These are phyloP conservation scores for Cerastis rubricosa DNA, from an alignment of 2,888 invertebrate genomes.

Conservation along the genomic window DNA sequence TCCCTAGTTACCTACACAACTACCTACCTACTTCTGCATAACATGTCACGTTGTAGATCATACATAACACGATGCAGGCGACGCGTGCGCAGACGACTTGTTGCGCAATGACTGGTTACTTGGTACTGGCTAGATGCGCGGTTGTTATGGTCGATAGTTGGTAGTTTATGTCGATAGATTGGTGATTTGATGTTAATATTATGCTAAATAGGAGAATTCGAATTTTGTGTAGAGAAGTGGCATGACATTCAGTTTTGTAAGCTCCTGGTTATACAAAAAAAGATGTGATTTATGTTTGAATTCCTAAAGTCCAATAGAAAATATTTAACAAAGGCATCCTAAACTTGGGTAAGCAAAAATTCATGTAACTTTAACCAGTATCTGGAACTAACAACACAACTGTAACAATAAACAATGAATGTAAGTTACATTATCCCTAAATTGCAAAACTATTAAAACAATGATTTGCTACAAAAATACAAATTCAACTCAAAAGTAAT, in stretches of 20 bases:
- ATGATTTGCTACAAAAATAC: background rate
- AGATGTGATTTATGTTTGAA: background rate
- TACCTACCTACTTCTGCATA: conserved; percentile 20
- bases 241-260: background rate
- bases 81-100: conserved; percentile 59
- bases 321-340: background rate
- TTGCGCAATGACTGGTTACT: conserved; percentile 59
- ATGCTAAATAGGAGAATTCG: background rate
- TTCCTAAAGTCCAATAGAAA: background rate
- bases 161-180: conserved; percentile 26
- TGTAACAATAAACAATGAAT: background rate
- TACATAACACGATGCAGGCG: conserved; percentile 42
- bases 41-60: conserved; percentile 41
- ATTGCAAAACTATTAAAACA: background rate
- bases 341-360: background rate
- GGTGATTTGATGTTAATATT: background rate
- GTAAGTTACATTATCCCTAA: background rate
- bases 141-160: background rate
- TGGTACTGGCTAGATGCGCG: background rate
- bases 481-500: background rate
- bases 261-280: background rate
- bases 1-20: conserved; percentile 18
- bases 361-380: background rate
- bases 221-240: background rate
- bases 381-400: background rate